Conservation (phyloP, 2,888 invertebrate genomes). For the Cyclophora punctaria region DNA sequence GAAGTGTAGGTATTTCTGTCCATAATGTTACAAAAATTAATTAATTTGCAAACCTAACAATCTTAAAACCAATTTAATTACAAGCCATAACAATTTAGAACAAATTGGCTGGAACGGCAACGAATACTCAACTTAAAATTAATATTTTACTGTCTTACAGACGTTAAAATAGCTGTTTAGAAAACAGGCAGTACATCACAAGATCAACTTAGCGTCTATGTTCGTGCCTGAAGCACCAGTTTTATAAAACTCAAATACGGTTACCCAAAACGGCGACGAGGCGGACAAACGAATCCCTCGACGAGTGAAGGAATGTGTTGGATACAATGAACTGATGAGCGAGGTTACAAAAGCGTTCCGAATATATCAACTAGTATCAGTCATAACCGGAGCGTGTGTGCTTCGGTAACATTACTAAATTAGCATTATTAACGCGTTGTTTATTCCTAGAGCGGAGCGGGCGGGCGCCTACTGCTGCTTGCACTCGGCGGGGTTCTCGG, state of each 20-base stretch:
- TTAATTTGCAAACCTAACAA: conserved; percentile 1
- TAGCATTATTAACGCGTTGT: not conserved
- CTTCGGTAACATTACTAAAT: not conserved
- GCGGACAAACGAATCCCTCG: conserved; percentile 22
- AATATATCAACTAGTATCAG: not conserved
- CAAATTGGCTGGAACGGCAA: conserved; percentile 4
- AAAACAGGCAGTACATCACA: conserved; percentile 37
- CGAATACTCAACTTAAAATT: conserved; percentile 9
- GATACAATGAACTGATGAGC: not conserved
- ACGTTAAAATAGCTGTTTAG: conserved; percentile 35
- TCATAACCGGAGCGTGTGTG: not conserved
- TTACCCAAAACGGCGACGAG: conserved; percentile 15
- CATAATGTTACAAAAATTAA: conserved; percentile 10
- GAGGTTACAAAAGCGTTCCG: conserved; percentile 6
- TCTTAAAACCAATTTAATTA: conserved; percentile 1
- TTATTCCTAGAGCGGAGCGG: no score
- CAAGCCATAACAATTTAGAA: not conserved
- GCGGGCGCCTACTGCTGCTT: conserved; percentile 78
- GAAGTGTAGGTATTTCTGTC: conserved; percentile 1
- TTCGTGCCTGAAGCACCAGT: conserved; percentile 26
- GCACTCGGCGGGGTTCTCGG: conserved; percentile 78
- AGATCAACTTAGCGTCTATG: conserved; percentile 25
- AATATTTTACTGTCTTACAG: conserved; percentile 42
- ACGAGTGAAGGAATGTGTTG: conserved; percentile 2
- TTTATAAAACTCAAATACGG: no score